Evolutionary conservation across 2,113 vertebrate species (phyloP), one percentile per base, ranked within the genome.

Genomic region (Coturnix japonica): DNA sequence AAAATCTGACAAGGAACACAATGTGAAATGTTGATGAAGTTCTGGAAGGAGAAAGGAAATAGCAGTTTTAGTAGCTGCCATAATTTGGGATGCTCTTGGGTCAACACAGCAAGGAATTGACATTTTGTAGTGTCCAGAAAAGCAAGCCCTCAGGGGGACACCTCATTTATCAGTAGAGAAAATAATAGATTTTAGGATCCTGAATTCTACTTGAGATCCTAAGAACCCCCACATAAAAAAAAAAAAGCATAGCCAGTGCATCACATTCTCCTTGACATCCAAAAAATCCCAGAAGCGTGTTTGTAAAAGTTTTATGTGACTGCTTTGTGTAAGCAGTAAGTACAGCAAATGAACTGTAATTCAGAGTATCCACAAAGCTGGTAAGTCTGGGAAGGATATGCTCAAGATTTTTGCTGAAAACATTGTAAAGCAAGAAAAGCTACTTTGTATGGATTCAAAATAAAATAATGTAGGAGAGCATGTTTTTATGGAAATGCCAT

Each of bases 401-500:
- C 54, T 86, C 1, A 1, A 64, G 19, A 64, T 59, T 73, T 64
- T 83, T 76, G 25, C 15, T 41, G 17, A 72, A 90, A 81, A 78
- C 8, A 44, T 16, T 30, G 43, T 26, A 59, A 12, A 46, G 69
- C 28, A 74, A 71, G 61, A 44, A 93, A 93, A 95, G 28, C 14
- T 90, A 21, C 67, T 92, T 94, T 82, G 70, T 37, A 44, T 14
- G 18, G 25, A 31, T 72, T 90, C 72, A 80, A 77, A 95, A 91
- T 94, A 63, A 92, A 92, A 94, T 60, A 51, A 77, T 80, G 69
- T 4, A 93, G 44, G 63, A 92, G 35, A 88, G 35, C 7, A 69
- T 73, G 64, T 87, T 96, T 96, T 94, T 85, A 63, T 71, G 56
- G 91, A 95, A 96, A 93, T 92, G 19, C 46, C 21, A 1, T 60